Evolutionary conservation across 2,888 invertebrate species (phyloP), one percentile per base, ranked within the genome.

Genomic region (Mythimna impura): DNA sequence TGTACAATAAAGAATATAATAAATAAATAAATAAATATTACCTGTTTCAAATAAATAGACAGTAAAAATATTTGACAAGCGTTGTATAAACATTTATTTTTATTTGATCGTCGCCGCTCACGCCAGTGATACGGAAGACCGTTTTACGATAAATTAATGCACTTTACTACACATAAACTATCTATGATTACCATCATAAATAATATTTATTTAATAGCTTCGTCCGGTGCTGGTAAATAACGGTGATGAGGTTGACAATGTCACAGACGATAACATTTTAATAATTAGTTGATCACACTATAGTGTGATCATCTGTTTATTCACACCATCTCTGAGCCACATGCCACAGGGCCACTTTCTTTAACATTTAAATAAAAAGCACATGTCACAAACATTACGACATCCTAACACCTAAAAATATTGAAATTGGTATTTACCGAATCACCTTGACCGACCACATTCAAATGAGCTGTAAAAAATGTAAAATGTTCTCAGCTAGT

Each of bases 361-460:
- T 40, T 55, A 50, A 50, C 40, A 34, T 65, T 64, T 12, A 25
- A 80, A 64, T 30, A 47, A 22, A 36, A 10, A 57, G 64, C 50
- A 52, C 61, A 81, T 77, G 62, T 47, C 66, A 47, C 36, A 54
- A 78, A 55, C 14, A 34, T 64, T 34, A 43, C 62, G 55, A 75
- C 25, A 36, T 81, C 36, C 22, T 50, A 54, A 62, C 9, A 55
- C 57, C 66, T 54, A 69, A 65, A 67, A 50, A 78, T 67, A 68
- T 65, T 78, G 62, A 47, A 71, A 78, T 82, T 71, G 47, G 12
- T 64, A 60, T 71, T 78, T 78, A 82, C 71, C 65, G 50, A 76
- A 66, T 68, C 80, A 73, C 87, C 87, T 86, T 85, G 85, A 85
- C 76, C 83, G 76, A 80, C 62, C 86, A 70, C 70, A 78, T 80